These are phyloP conservation scores for Ormyrus rosae DNA, from an alignment of 2,888 invertebrate genomes.

Conservation along the genomic window DNA sequence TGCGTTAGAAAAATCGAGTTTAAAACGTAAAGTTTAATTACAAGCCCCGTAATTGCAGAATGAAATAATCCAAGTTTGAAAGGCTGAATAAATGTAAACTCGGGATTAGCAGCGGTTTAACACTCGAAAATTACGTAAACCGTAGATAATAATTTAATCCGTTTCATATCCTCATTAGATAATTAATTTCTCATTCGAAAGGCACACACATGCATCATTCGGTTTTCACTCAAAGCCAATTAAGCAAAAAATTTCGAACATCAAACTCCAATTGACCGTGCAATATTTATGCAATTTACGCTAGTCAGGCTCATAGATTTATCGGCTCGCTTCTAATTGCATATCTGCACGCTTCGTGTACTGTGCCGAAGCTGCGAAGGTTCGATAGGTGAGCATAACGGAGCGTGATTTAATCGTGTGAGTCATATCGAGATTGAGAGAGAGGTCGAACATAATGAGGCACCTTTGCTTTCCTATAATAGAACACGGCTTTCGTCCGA, in stretches of 20 bases:
- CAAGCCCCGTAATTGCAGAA: too few relatives aligned
- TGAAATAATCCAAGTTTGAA: too few relatives aligned
- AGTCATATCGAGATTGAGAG: conserved; percentile 32
- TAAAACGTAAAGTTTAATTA: too few relatives aligned
- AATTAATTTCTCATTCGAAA: neutral
- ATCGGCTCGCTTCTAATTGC: neutral
- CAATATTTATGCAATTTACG: neutral
- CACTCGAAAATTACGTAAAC: neutral
- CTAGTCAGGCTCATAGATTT: neutral
- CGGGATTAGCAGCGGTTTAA: neutral
- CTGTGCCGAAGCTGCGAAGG: neutral
- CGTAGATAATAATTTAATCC: neutral
- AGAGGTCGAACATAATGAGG: conserved; percentile 39
- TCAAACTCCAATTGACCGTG: neutral
- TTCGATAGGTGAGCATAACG: neutral
- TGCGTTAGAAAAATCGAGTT: too few relatives aligned
- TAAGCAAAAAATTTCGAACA: neutral
- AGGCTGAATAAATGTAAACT: too few relatives aligned
- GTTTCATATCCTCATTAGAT: neutral
- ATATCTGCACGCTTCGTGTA: too few relatives aligned
- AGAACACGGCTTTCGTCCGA: conserved; percentile 22
- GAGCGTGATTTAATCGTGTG: conserved; percentile 28
- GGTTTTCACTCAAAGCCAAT: neutral
- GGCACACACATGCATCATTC: too few relatives aligned
- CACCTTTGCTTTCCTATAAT: conserved; percentile 34